Conservation (phyloP, 2,888 invertebrate species). For the Andrena hattorfiana region DNA sequence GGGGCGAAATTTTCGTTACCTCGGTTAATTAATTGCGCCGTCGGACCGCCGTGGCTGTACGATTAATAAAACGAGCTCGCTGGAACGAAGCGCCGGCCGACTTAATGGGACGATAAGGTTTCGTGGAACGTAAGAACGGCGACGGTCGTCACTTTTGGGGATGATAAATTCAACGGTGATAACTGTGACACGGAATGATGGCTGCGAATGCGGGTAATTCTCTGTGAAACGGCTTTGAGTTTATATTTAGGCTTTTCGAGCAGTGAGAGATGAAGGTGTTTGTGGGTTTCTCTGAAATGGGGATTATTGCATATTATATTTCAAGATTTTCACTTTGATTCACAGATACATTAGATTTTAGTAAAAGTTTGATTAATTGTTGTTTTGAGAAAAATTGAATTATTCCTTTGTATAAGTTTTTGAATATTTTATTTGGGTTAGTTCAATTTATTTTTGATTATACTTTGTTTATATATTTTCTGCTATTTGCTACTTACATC, state of each 20-base stretch:
- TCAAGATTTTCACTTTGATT: no score
- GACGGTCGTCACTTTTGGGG: neutral
- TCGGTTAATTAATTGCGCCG: neutral
- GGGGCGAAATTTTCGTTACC: neutral
- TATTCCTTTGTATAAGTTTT: no score
- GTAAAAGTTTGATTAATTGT: no score
- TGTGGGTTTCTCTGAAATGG: no score
- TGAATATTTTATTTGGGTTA: no score
- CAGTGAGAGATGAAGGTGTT: neutral
- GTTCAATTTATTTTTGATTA: no score
- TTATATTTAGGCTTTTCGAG: neutral
- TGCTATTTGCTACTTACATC: no score
- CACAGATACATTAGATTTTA: no score
- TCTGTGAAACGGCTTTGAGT: neutral
- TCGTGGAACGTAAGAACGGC: neutral
- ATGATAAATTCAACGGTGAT: slow-evolving; percentile 26
- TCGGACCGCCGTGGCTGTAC: neutral
- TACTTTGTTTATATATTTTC: no score
- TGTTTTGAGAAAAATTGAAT: no score
- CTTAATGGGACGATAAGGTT: slow-evolving; percentile 24
- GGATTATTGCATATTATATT: no score
- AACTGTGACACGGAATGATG: slow-evolving; percentile 3
- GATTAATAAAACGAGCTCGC: neutral
- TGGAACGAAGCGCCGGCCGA: neutral
- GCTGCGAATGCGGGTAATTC: neutral